These are phyloP conservation scores for Parapristionchus giblindavisi DNA, from an alignment of 2,888 invertebrate species.

Conservation along the genomic window DNA sequence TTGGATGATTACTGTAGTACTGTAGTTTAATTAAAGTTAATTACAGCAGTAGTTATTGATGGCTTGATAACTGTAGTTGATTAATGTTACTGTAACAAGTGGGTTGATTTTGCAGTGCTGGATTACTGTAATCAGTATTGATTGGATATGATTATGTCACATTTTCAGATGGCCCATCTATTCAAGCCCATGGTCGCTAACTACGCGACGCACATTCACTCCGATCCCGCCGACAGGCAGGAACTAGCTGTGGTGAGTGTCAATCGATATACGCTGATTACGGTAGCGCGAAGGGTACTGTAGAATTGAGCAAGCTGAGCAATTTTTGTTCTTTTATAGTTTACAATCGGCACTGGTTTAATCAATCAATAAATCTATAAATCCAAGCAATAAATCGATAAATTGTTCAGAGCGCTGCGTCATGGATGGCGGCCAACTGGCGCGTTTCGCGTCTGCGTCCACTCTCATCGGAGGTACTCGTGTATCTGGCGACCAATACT, in stretches of 20 bases:
- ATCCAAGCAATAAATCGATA: background rate
- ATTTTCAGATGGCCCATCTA: conserved; percentile 53
- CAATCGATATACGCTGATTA: background rate
- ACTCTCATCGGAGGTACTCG: conserved; percentile 61
- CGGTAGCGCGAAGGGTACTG: conserved; percentile 39
- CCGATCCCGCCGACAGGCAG: conserved; percentile 41
- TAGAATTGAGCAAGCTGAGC: background rate
- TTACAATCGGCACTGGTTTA: too few relatives aligned
- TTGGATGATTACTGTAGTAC: background rate
- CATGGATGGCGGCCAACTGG: conserved; percentile 55
- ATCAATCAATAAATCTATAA: too few relatives aligned
- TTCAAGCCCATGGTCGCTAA: conserved; percentile 52
- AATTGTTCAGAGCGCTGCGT: conserved; percentile 42
- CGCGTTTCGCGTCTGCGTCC: conserved; percentile 60
- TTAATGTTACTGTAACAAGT: background rate
- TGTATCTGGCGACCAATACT: conserved; percentile 61
- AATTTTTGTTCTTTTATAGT: too few relatives aligned
- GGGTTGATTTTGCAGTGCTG: background rate
- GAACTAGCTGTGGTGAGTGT: conserved; percentile 45
- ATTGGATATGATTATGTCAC: background rate
- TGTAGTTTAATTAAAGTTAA: background rate
- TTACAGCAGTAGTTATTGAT: background rate
- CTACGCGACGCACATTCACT: conserved; percentile 47
- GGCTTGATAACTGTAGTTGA: background rate
- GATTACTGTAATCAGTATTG: background rate